Conservation (phyloP, 2,888 invertebrate species). For the Meta bourneti region DNA sequence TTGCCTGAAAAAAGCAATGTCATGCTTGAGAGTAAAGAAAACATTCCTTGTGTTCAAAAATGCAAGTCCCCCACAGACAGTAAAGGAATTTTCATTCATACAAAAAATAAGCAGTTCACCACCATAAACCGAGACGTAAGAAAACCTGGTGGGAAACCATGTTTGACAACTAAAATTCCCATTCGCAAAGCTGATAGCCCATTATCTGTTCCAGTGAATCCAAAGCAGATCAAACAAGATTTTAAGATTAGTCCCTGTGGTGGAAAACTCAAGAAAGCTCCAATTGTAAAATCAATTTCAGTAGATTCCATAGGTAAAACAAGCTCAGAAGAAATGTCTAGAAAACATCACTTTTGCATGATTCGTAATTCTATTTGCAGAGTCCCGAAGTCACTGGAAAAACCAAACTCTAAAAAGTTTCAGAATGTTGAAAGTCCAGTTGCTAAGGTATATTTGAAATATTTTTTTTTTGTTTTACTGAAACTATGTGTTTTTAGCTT, state of each 20-base stretch:
- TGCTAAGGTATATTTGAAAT: slow-evolving; percentile 46
- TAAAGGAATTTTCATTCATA: background rate
- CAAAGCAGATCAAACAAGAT: slow-evolving; percentile 10
- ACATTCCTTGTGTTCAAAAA: slow-evolving; percentile 43
- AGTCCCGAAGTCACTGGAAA: slow-evolving; percentile 58
- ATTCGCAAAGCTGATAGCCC: slow-evolving; percentile 40
- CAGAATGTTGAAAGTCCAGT: slow-evolving; percentile 66
- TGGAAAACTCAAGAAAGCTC: slow-evolving; percentile 22
- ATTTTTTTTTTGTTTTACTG: background rate
- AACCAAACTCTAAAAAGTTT: slow-evolving; percentile 50
- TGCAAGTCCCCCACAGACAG: background rate
- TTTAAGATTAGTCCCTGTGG: background rate
- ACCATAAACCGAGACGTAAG: slow-evolving; percentile 9
- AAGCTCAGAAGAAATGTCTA: background rate
- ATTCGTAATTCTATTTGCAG: slow-evolving; percentile 50
- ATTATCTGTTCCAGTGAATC: slow-evolving; percentile 20
- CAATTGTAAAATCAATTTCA: slow-evolving; percentile 15
- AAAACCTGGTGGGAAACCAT: slow-evolving; percentile 19
- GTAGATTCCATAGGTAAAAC: background rate
- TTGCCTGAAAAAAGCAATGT: background rate
- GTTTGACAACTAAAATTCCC: slow-evolving; percentile 66
- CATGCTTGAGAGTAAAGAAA: slow-evolving; percentile 55
- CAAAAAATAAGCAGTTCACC: slow-evolving; percentile 8
- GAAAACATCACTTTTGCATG: slow-evolving; percentile 59
- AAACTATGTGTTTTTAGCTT: background rate